A percentile compares a stretch with the other conserved stretches of the same genome.
phyloP scores from a whole-genome alignment of 2,113 vertebrate species.

The Dunckerocampus dactyliophorus region DNA sequence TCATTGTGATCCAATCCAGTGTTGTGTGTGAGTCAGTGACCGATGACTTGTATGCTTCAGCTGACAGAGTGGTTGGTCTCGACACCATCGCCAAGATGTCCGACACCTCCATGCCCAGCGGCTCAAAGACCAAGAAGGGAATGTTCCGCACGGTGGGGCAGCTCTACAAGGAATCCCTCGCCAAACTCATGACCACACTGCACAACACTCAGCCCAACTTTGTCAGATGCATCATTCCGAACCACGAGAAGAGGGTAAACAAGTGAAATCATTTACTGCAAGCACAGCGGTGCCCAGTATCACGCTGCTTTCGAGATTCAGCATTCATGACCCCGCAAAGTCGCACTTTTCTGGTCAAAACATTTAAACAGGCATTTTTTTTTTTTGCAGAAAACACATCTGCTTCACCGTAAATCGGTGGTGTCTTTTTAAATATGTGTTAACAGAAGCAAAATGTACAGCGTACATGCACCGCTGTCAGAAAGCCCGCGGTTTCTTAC shows the following conservation, averaged over 20 bases:
- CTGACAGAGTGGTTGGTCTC: constrained; percentile 92
- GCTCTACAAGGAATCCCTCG: constrained; percentile 95
- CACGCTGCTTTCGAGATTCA: too few relatives aligned
- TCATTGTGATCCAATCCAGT: not conserved
- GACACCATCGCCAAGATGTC: constrained; percentile 97
- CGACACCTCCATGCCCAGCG: constrained; percentile 82
- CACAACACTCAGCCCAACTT: constrained; percentile 98
- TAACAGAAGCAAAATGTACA: too few relatives aligned
- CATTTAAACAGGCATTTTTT: too few relatives aligned
- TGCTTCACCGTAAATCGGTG: too few relatives aligned
- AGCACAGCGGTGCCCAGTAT: too few relatives aligned
- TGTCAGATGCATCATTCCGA: constrained; percentile 97
- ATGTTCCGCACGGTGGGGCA: constrained; percentile 98
- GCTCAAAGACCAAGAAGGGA: constrained; percentile 96
- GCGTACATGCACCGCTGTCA: too few relatives aligned
- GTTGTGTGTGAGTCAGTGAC: not conserved
- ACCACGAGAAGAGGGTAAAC: constrained; percentile 91
- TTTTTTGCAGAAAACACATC: too few relatives aligned
- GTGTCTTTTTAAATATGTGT: too few relatives aligned
- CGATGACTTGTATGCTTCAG: constrained; percentile 60
- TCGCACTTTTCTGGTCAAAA: too few relatives aligned
- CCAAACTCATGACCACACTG: constrained; percentile 95
- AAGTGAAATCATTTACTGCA: not conserved
- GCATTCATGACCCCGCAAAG: too few relatives aligned
- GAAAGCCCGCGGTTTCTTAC: too few relatives aligned